Conservation (phyloP, 2,113 vertebrate genomes). For the Psephotus haematonotus region DNA sequence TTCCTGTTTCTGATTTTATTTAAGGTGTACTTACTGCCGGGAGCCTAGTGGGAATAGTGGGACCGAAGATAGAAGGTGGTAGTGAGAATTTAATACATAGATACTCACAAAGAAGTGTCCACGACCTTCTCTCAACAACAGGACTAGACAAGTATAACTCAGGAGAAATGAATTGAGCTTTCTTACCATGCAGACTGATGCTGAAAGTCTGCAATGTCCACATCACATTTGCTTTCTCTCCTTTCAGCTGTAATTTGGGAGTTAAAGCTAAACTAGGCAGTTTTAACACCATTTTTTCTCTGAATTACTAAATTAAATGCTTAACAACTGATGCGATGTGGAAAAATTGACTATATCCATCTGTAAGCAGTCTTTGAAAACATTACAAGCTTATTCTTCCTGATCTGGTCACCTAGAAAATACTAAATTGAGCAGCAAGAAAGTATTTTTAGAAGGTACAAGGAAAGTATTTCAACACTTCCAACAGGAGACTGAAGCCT, state of each 20-base stretch:
- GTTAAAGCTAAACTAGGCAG: neutral
- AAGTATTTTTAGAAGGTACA: neutral
- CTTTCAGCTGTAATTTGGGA: neutral
- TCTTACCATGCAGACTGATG: neutral
- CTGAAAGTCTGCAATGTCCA: neutral
- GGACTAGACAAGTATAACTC: neutral
- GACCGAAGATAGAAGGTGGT: neutral
- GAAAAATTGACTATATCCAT: neutral
- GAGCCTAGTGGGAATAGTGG: neutral
- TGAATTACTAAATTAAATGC: neutral
- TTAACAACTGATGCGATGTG: neutral
- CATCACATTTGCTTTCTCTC: neutral
- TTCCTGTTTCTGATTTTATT: conserved; percentile 30
- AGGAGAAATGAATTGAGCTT: neutral
- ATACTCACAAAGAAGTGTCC: neutral
- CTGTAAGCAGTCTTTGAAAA: neutral
- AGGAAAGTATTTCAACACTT: neutral
- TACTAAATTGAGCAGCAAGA: neutral
- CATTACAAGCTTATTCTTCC: neutral
- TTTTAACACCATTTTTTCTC: neutral
- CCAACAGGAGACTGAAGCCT: neutral
- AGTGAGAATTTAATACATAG: neutral
- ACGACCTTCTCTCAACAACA: neutral
- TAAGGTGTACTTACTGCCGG: neutral
- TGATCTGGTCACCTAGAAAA: neutral